Conservation (phyloP, 2,888 invertebrate genomes). For the Lobophora halterata region DNA sequence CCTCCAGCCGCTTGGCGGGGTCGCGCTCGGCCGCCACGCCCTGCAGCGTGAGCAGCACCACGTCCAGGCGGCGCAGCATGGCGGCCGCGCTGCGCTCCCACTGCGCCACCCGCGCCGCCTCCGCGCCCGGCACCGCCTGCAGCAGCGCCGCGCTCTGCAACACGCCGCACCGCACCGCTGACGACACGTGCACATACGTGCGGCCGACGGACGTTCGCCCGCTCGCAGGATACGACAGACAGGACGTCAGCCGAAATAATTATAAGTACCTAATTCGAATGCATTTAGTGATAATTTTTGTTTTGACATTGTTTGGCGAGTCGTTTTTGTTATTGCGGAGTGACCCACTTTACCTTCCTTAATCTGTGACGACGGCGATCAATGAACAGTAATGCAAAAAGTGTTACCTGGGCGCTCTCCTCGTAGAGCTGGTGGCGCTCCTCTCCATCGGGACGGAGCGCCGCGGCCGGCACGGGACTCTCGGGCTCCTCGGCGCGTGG, state of each 20-base stretch:
- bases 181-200: no score
- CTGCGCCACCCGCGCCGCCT: constrained; percentile 39
- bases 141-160: not conserved
- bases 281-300: no score
- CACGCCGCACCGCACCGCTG: not conserved
- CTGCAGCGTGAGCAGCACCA: constrained; percentile 80
- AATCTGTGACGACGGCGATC: no score
- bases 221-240: no score
- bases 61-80: constrained; percentile 79
- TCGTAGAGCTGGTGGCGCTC: constrained; percentile 49
- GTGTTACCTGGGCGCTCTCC: constrained; percentile 35
- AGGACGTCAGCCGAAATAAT: no score
- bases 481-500: not conserved
- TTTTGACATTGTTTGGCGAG: no score
- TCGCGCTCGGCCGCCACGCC: constrained; percentile 81
- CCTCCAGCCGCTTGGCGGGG: constrained; percentile 83
- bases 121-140: constrained; percentile 15
- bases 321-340: no score
- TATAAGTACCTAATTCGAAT: no score
- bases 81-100: constrained; percentile 42
- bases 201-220: no score
- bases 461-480: constrained; percentile 11
- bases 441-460: constrained; percentile 39
- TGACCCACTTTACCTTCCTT: no score
- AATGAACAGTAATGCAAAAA: not conserved